A percentile compares a stretch with the other conserved stretches of the same genome.
Evolutionary conservation across 2,888 invertebrate genomes (phyloP).

Genomic region (Adineta ricciae): DNA sequence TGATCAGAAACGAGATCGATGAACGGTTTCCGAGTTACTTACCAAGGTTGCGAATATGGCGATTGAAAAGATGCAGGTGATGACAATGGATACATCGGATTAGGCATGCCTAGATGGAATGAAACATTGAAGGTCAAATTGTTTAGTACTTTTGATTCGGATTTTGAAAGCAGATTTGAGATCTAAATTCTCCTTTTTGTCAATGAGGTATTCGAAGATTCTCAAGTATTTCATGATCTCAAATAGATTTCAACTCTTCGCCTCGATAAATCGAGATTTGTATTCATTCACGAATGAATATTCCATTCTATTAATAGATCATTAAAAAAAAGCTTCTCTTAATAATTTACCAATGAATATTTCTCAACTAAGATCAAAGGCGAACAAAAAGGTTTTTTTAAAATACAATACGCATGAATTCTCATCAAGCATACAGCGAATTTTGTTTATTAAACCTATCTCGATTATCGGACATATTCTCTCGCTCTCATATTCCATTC

Average conservation of each 20-base stretch:
- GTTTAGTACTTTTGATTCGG: neutral
- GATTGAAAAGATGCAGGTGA: neutral
- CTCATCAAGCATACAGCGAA: neutral
- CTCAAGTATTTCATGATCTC: too few species aligned
- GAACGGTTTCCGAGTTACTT: too few species aligned
- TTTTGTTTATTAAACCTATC: neutral
- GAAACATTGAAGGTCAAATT: neutral
- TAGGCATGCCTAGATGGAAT: neutral
- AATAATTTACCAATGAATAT: neutral
- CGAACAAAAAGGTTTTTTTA: neutral
- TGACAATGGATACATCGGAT: neutral
- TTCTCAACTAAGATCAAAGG: neutral
- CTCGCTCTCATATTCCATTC: neutral
- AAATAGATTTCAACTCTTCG: too few species aligned
- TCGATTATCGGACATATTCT: neutral
- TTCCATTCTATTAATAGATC: neutral
- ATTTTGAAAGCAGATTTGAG: neutral
- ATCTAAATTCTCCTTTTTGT: too few species aligned
- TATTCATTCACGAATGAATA: too few species aligned
- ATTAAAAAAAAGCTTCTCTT: neutral
- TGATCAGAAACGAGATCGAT: neutral
- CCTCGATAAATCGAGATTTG: too few species aligned
- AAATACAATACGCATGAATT: neutral
- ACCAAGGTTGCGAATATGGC: neutral
- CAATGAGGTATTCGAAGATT: too few species aligned